Base-by-base conservation (phyloP, 2,797 vertebrate species). In the Darevskia mixta region DNA sequence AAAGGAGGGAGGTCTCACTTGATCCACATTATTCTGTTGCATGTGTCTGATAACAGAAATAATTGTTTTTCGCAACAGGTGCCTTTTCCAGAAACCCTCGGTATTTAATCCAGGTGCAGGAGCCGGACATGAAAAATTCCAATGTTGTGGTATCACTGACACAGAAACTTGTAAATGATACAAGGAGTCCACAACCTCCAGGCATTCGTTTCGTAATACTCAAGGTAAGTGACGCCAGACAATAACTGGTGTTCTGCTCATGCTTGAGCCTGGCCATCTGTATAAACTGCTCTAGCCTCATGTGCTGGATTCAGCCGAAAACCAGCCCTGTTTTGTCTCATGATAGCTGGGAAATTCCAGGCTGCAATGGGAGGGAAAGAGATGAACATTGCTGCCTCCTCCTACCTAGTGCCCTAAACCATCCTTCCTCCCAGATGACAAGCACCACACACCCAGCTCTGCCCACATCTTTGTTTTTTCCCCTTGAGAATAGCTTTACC, bases 81-180 rank as follows among this genome's bases (percentile, higher is more conserved):
- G 82, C 66, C 69, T 43, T 66, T 71, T 89, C 58, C 64, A 90
- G 20, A 25, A 92, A 94, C 18, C 35, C 82, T 8, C 94, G 90
- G 4, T 96, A 95, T 79, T 73, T 91, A 80, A 96, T 97, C 85
- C 76, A 71, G 80, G 95, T 97, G 35, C 32, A 83, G 3, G 94
- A 97, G 64, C 20, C 77, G n/a, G 45, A 61, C 18, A 78, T 82
- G 0, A 83, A 89, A 64, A 38, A 45, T 61, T 87, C 84, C 5
- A 97, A 97, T 1, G 93, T 95, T 1, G 82, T 95, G 0, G 88
- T 97, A 84, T 95, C 97, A 10, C 90, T 97, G 81, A 97, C 95
- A 69, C 83, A 88, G 75, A 95, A 45, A 55, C 92, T 91, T 0
- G 0, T 86, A 9, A 87, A 91, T 45, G 35, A 89, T 58, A 35